Conservation (phyloP, 2,797 vertebrate species). For the Mormyrus proboscirostris region DNA sequence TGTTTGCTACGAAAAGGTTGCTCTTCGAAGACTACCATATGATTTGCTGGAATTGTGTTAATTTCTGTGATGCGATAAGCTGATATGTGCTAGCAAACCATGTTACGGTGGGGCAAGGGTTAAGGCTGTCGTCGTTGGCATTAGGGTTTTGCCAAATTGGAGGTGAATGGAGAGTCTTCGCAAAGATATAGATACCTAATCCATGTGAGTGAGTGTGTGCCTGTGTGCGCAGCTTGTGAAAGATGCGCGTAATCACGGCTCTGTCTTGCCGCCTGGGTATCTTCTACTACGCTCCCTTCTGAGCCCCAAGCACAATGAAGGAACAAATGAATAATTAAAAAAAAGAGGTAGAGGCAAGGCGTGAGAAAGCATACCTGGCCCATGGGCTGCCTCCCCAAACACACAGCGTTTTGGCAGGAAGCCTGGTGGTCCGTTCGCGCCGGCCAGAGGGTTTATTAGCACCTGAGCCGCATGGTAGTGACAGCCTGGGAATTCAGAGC, state of each 20-base stretch:
- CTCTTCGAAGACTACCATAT: not conserved
- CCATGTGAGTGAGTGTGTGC: not conserved
- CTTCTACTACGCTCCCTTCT: not conserved
- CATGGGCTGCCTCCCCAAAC: not conserved
- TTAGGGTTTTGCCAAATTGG: not conserved
- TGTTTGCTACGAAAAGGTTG: not conserved
- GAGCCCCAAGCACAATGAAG: not conserved
- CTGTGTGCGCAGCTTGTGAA: not conserved
- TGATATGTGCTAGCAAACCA: not conserved
- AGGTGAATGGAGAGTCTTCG: not conserved
- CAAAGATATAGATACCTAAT: not conserved
- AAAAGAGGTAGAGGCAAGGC: not conserved
- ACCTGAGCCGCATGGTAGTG: not conserved
- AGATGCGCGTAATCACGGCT: not conserved
- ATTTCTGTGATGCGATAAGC: not conserved
- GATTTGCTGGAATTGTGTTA: not conserved
- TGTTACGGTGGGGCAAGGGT: not conserved
- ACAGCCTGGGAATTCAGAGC: not conserved
- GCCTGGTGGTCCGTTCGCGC: too few relatives aligned
- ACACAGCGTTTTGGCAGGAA: not conserved
- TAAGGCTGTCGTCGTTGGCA: not conserved
- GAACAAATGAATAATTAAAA: conserved; percentile 10
- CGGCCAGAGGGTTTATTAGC: not conserved
- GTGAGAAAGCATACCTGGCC: not conserved
- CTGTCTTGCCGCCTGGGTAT: not conserved